Conservation (phyloP, 37 sponge, comb jelly and placozoan genomes). For the Sycon ciliatum region DNA sequence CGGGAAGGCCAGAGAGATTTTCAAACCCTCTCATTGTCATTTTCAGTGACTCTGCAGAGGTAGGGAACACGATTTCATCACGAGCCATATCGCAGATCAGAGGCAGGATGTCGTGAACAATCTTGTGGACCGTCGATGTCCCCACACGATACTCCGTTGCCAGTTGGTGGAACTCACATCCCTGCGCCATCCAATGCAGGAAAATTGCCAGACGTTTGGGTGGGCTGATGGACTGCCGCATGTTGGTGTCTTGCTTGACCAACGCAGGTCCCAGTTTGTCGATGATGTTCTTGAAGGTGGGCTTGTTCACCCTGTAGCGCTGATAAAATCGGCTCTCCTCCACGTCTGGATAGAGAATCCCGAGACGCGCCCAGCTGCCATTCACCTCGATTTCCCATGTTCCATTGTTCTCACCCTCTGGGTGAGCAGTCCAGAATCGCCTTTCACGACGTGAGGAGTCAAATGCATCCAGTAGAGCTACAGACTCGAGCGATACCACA, state of each 20-base stretch:
- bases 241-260: neutral
- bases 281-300: constrained; percentile 12
- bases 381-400: too few species aligned
- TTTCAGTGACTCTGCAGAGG: neutral
- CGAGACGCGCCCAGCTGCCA: too few species aligned
- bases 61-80: neutral
- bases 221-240: neutral
- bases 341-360: constrained; percentile 14
- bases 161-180: neutral
- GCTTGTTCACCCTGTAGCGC: constrained; percentile 20
- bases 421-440: too few species aligned
- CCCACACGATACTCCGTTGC: constrained; percentile 12
- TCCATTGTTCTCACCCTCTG: too few species aligned
- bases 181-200: constrained; percentile 14
- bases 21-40: neutral
- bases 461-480: too few species aligned
- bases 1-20: too few species aligned
- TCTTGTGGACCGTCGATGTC: neutral
- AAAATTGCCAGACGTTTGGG: constrained; percentile 1
- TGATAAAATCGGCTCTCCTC: constrained; percentile 16
- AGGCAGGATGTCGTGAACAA: neutral
- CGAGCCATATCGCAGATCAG: neutral
- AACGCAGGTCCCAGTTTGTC: neutral
- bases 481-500: too few species aligned
- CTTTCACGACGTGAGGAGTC: too few species aligned